Conservation (phyloP, 2,113 vertebrate genomes). For the Percina caprodes region DNA sequence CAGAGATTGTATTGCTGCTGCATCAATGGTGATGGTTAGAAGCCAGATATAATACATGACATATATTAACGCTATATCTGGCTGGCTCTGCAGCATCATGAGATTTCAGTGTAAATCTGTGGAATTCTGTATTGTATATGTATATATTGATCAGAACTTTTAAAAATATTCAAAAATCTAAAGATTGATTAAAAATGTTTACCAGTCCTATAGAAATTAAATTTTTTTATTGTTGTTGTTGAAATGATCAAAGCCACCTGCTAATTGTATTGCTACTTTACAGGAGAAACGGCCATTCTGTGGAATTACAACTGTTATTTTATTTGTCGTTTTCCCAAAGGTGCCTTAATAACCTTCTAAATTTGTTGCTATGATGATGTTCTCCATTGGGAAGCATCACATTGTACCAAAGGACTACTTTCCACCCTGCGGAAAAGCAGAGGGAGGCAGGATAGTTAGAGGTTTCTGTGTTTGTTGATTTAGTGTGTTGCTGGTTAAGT, state of each 20-base stretch:
- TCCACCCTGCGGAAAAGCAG: background rate
- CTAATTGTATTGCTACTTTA: slow-evolving; percentile 25
- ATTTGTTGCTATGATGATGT: slow-evolving; percentile 43
- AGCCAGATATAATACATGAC: background rate
- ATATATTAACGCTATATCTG: too few species aligned
- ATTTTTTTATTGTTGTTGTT: too few species aligned
- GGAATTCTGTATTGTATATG: too few species aligned
- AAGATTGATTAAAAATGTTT: background rate
- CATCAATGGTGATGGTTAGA: background rate
- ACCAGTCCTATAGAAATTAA: background rate
- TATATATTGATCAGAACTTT: background rate
- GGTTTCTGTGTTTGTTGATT: background rate
- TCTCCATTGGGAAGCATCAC: slow-evolving; percentile 33
- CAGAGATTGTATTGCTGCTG: slow-evolving; percentile 14
- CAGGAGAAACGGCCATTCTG: background rate
- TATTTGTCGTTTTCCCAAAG: slow-evolving; percentile 53
- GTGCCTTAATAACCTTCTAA: slow-evolving; percentile 49
- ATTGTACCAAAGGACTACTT: background rate
- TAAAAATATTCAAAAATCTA: background rate
- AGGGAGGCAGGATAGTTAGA: background rate
- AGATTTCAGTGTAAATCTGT: background rate
- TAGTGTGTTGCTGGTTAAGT: background rate
- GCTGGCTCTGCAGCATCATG: too few species aligned
- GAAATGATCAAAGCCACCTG: too few species aligned
- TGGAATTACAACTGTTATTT: slow-evolving; percentile 50